A percentile compares a stretch with the other conserved stretches of the same genome.
Evolutionary conservation across 1,140 invertebrate genomes (phyloP).

Genomic region (Aphelenchoides fujianensis): DNA sequence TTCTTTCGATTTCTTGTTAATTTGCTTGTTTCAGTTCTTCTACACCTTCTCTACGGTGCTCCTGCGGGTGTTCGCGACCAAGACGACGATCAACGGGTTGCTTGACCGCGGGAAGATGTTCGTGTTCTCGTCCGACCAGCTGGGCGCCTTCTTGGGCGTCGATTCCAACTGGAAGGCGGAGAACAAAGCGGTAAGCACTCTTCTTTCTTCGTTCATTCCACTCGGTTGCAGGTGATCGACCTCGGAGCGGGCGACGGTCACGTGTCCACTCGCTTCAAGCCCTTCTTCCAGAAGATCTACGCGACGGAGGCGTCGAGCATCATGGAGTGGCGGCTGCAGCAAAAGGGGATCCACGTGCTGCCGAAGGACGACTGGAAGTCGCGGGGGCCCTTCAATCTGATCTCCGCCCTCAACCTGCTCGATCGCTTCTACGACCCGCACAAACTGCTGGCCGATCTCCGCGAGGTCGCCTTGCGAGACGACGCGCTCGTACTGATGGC

Average conservation of each 20-base stretch:
- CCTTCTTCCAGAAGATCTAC: constrained; percentile 70
- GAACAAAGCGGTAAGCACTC: constrained; percentile 31
- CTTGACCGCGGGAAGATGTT: constrained; percentile 86
- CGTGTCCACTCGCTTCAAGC: constrained; percentile 74
- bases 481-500: constrained; percentile 75
- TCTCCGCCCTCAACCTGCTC: constrained; percentile 81
- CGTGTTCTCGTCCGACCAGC: constrained; percentile 77
- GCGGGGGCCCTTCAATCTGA: constrained; percentile 71
- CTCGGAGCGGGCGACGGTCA: constrained; percentile 86
- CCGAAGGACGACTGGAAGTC: constrained; percentile 74
- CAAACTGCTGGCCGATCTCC: constrained; percentile 68
- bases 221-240: constrained; percentile 70
- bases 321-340: constrained; percentile 54
- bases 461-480: constrained; percentile 26
- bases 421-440: constrained; percentile 81
- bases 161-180: constrained; percentile 47
- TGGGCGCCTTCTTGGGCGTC: constrained; percentile 69
- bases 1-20: constrained; percentile 72
- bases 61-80: constrained; percentile 74
- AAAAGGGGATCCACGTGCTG: constrained; percentile 69
- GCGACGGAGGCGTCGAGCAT: constrained; percentile 78
- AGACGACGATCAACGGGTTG: constrained; percentile 79
- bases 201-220: constrained; percentile 25
- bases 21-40: constrained; percentile 67
- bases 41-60: constrained; percentile 72